These are phyloP conservation scores for Lithophane semibrunnea DNA, from an alignment of 2,888 invertebrate genomes.

Conservation along the genomic window DNA sequence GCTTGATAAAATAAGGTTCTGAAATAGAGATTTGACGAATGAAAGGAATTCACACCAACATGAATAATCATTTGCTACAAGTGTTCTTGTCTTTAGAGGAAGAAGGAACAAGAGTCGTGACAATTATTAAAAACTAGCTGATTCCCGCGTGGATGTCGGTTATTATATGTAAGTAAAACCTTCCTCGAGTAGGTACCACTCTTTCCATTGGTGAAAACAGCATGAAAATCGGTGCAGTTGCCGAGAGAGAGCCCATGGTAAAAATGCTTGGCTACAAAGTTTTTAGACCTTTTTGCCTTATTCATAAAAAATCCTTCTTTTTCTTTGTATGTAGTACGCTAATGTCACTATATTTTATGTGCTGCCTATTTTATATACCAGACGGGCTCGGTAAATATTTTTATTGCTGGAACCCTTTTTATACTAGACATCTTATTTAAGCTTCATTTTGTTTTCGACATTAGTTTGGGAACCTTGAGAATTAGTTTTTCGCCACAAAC, in stretches of 20 bases:
- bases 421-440: constrained; percentile 30
- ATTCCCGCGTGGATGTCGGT: no score
- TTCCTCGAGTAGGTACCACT: no score
- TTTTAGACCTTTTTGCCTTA: neutral
- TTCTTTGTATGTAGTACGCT: constrained; percentile 4
- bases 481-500: constrained; percentile 7
- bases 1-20: neutral
- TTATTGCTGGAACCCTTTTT: constrained; percentile 23
- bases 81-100: no score
- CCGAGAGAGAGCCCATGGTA: constrained; percentile 4
- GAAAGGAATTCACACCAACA: neutral
- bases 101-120: constrained; percentile 4
- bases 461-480: constrained; percentile 17
- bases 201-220: no score
- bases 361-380: constrained; percentile 24
- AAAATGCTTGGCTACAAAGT: constrained; percentile 26
- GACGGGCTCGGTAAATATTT: constrained; percentile 26
- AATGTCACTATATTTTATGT: constrained; percentile 30
- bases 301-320: constrained; percentile 21
- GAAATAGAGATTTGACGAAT: neutral
- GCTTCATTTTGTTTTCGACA: constrained; percentile 24
- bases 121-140: constrained; percentile 31
- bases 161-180: no score
- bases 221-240: neutral
- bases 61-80: neutral